Evolutionary conservation across 2,888 invertebrate genomes (phyloP), one percentile per base, ranked within the genome.

Genomic region (Drosophila atripex): DNA sequence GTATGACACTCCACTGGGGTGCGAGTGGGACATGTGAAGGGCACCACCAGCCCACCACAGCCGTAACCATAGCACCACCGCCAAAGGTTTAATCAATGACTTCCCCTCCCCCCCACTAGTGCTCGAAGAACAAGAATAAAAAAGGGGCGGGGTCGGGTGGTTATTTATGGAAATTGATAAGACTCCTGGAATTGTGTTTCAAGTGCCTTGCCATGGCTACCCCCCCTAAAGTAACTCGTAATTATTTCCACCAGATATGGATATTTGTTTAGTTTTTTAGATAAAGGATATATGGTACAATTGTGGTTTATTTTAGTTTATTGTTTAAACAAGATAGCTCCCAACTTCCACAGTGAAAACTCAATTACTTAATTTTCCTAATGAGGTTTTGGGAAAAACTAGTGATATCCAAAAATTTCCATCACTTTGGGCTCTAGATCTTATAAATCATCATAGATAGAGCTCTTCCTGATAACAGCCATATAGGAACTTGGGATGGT

Each of bases 161-260:
- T 75, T 80, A 76, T 84, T 80, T 84, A 80, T 86, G 78, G 73
- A 83, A 75, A 80, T 73, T 86, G 80, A 83, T 86, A 83, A 83
- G 75, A 49, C 35, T 23, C 21, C 21, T 23, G 21, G 60, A 69
- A 52, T 73, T 76, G 80, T 78, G 23, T 38, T 54, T 70, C 39
- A 54, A 63, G 63, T 51, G 32, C 21, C 39, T 61, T 16, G 30
- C 39, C 54, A 65, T 66, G 66, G 45, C 66, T 65, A 66, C 66
- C 53, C 45, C 18, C 35, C 25, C 14, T 18, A 21, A 46, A 52
- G 43, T 18, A 35, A 64, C 51, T 21, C 35, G 3, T 52, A 25
- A 43, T 52, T 51, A 51, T 28, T 32, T 63, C 25, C 43, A 32
- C 23, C 46, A 49, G n/a, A 41, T 1, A 23, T 43, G 41, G n/a